These are phyloP conservation scores for Trichogramma pretiosum DNA, from an alignment of 1,140 invertebrate species.

Conservation along the genomic window DNA sequence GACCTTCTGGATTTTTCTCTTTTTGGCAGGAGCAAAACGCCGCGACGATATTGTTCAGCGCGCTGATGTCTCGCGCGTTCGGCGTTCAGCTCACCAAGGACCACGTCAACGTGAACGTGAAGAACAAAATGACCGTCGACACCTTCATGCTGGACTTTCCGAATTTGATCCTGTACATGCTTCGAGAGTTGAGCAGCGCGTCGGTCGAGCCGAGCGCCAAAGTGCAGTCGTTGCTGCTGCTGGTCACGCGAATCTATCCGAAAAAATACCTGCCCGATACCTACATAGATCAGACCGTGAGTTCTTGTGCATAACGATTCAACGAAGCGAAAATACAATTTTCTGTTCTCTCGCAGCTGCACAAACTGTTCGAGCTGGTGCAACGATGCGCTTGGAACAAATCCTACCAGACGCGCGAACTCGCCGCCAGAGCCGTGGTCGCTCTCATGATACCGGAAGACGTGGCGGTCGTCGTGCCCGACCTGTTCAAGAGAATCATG, in stretches of 20 bases:
- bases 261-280: too few relatives aligned
- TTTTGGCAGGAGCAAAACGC: conserved; percentile 69
- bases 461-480: conserved; percentile 24
- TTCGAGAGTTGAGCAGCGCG: conserved; percentile 52
- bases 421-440: conserved; percentile 58
- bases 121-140: conserved; percentile 68
- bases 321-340: too few relatives aligned
- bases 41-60: conserved; percentile 73
- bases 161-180: conserved; percentile 66
- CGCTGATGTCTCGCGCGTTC: conserved; percentile 82
- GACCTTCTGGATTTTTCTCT: conserved; percentile 5
- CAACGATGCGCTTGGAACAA: conserved; percentile 52
- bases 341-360: too few relatives aligned
- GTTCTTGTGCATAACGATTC: too few relatives aligned
- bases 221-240: conserved; percentile 70
- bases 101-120: conserved; percentile 59
- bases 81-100: conserved; percentile 73
- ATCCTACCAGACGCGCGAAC: conserved; percentile 55
- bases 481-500: conserved; percentile 30
- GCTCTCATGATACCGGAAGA: conserved; percentile 49
- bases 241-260: conserved; percentile 72
- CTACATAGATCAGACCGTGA: too few relatives aligned
- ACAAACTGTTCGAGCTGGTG: too few relatives aligned
- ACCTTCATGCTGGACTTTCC: conserved; percentile 84
- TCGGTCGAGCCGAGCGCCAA: conserved; percentile 42